Evolutionary conservation across 2,113 vertebrate genomes (phyloP).

Genomic region (Protobothrops flavoviridis): DNA sequence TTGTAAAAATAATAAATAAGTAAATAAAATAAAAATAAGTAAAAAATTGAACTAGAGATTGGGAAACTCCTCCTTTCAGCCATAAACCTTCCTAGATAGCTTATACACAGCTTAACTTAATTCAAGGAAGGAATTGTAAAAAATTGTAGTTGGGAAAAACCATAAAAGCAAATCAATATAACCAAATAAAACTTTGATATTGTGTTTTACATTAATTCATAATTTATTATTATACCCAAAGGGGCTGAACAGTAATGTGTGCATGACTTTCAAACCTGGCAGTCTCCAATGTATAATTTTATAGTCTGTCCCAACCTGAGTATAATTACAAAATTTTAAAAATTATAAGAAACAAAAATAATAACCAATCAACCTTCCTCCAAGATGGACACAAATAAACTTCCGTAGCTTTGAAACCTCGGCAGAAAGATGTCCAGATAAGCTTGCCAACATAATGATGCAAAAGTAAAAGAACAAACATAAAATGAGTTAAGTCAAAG

Average conservation of each 20-base stretch:
- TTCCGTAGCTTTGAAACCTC: background rate
- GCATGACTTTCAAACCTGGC: background rate
- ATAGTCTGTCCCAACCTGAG: background rate
- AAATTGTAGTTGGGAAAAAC: background rate
- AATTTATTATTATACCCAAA: background rate
- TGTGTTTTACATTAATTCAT: background rate
- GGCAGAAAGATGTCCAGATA: background rate
- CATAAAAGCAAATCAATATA: background rate
- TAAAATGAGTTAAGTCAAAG: background rate
- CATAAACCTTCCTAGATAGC: background rate
- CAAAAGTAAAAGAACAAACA: background rate
- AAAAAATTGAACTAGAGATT: background rate
- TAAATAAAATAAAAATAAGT: too few relatives aligned
- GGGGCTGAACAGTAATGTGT: background rate
- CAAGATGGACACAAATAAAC: background rate
- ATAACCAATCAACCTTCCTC: background rate
- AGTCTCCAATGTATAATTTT: background rate
- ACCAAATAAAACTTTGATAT: background rate
- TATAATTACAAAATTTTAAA: background rate
- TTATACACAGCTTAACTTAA: background rate
- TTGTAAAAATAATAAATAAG: background rate
- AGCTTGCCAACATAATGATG: background rate
- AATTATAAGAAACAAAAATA: background rate
- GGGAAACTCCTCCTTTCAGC: background rate
- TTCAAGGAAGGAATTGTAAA: background rate